phyloP scores from a whole-genome alignment of 1,140 invertebrate genomes.

The Bombus balteatus region DNA sequence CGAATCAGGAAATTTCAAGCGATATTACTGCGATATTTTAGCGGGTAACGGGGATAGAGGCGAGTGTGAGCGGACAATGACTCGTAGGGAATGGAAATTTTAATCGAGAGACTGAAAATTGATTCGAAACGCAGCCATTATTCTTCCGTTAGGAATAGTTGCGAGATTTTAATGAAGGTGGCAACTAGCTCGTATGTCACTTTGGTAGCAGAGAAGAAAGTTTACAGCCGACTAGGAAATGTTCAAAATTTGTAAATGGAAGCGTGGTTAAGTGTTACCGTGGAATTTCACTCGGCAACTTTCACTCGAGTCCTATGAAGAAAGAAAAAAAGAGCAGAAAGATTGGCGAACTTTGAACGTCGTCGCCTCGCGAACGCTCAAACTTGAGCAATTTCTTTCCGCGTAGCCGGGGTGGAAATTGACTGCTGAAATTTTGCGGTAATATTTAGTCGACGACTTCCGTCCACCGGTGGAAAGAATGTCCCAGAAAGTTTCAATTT shows the following conservation, averaged over 20 bases:
- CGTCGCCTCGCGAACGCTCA: background rate
- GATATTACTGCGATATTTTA: background rate
- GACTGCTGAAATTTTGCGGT: conserved; percentile 19
- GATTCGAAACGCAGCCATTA: background rate
- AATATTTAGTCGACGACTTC: conserved; percentile 24
- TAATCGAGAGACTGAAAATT: conserved; percentile 1
- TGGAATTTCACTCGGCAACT: conserved; percentile 9
- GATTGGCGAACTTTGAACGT: conserved; percentile 16
- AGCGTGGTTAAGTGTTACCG: background rate
- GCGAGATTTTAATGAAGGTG: background rate
- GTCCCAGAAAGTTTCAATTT: background rate
- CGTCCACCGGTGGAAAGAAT: background rate
- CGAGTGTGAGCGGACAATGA: too few relatives aligned
- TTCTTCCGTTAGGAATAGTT: background rate
- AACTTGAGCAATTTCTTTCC: conserved; percentile 25
- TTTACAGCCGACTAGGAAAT: background rate
- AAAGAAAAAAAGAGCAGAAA: background rate
- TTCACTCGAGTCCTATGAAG: background rate
- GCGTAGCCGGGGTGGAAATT: conserved; percentile 13
- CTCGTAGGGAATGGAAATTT: background rate
- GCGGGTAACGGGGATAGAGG: background rate
- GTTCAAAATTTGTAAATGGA: background rate
- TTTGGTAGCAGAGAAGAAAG: background rate
- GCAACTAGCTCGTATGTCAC: too few relatives aligned
- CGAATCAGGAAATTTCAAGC: background rate